A percentile compares a stretch with the other conserved stretches of the same genome.
phyloP scores from a whole-genome alignment of 2,113 vertebrate genomes.

The Thryonomys swinderianus region DNA sequence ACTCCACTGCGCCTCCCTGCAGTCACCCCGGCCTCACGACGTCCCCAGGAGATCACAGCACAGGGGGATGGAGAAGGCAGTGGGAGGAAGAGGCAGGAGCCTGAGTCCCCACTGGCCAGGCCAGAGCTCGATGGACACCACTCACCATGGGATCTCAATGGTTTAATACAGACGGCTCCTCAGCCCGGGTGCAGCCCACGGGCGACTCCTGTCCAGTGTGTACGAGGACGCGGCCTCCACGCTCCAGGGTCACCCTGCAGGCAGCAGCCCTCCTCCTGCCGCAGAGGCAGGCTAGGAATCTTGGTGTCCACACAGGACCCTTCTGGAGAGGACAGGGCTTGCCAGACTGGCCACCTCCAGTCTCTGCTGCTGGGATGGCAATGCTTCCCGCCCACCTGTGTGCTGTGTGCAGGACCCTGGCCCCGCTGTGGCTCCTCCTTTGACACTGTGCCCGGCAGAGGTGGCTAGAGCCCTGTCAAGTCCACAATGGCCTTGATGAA shows the following conservation, averaged over 20 bases:
- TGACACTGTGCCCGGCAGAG: not conserved
- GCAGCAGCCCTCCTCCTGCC: not conserved
- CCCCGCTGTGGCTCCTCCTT: not conserved
- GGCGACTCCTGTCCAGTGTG: no score
- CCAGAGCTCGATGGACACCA: not conserved
- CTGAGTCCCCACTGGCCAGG: no score
- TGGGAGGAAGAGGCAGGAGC: no score
- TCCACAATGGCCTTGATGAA: conserved; percentile 99
- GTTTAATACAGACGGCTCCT: not conserved
- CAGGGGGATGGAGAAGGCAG: not conserved
- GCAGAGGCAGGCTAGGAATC: not conserved
- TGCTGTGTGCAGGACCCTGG: not conserved
- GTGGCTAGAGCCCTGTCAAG: conserved; percentile 90
- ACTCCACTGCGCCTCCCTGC: not conserved
- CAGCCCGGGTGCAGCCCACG: fast-evolving
- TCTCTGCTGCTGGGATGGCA: not conserved
- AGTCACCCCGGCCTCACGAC: not conserved
- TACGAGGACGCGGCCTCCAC: no score
- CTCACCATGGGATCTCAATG: not conserved
- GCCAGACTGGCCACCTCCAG: not conserved
- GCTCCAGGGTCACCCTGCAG: not conserved
- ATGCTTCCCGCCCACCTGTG: not conserved
- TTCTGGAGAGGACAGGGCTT: not conserved
- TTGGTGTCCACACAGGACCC: not conserved
- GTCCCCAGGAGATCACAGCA: not conserved